Evolutionary conservation across 2,113 vertebrate genomes (phyloP).

Genomic region (Poecile atricapillus): DNA sequence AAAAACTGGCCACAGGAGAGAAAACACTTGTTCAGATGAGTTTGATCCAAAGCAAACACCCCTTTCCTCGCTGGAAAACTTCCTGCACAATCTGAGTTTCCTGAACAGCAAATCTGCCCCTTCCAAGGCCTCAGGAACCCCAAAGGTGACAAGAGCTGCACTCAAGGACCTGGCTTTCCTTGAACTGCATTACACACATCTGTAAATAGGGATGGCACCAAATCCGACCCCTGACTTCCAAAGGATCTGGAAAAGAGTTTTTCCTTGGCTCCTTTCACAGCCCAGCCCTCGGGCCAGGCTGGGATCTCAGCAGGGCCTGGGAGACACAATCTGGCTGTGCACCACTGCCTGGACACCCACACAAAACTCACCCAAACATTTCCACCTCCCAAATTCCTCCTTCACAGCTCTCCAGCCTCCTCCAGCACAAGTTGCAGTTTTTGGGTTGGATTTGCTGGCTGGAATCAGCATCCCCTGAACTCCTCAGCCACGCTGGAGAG

Average conservation of each 20-base stretch:
- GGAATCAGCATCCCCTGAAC: not conserved
- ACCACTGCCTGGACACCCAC: fast-evolving
- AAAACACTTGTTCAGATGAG: not conserved
- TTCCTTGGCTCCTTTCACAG: not conserved
- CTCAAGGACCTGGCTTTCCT: fast-evolving
- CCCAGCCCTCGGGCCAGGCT: fast-evolving
- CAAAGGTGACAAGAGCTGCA: not conserved
- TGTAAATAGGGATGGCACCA: not conserved
- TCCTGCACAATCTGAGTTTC: not conserved
- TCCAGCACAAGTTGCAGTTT: not conserved
- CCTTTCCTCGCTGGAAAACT: not conserved
- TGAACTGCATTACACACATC: fast-evolving
- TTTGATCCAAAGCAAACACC: not conserved
- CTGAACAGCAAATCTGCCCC: not conserved
- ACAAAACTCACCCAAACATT: not conserved
- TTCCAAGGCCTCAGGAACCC: not conserved
- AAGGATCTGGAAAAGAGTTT: not conserved
- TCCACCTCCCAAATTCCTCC: not conserved
- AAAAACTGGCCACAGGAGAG: not conserved
- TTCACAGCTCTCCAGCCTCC: not conserved
- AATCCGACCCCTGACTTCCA: not conserved
- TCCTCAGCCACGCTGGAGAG: not conserved
- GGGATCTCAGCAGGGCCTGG: not conserved
- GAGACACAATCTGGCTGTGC: not conserved
- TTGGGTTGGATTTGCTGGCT: not conserved